Base-by-base conservation (phyloP, 2,888 invertebrate genomes). In the Hyposoter dolosus region DNA sequence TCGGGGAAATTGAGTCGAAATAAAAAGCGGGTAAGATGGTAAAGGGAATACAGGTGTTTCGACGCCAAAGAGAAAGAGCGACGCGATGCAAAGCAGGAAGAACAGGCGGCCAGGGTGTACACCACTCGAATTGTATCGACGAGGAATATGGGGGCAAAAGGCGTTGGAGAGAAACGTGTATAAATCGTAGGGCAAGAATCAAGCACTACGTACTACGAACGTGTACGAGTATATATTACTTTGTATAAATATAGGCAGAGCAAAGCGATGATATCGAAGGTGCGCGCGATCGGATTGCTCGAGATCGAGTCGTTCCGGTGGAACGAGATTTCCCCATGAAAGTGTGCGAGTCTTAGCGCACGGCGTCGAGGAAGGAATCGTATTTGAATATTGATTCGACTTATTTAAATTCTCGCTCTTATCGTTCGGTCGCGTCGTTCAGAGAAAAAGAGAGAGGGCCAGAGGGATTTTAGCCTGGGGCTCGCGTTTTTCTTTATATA, bases 321-420 rank as follows among this genome's bases (percentile, higher is more conserved):
- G 85, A 82, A 83, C 75, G 84, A 83, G 85, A 85, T 88, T 80
- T 83, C 81, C 63, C 87, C 85, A 89, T 89, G 90, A 89, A 79
- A 83, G 87, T 85, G 85, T 66, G 85, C 88, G 86, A 91, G 93
- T 47, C 45, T 60, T 63, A 50, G 40, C 4, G 35, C 65, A 23
- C 6, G 19, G 72, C 15, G 84, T 74, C 43, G 71, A 83, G 79
- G 68, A 72, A 84, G 90, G 90, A 91, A 90, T 89, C 86, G 92
- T 92, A 93, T 93, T 93, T 93, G 92, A 94, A 94, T 94, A 94
- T 94, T 94, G 94, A 94, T 94, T 93, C 93, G 93, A 91, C 92
- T 94, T 93, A 94, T 94, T 94, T 93, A 93, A 94, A 94, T 94
- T 93, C 89, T 84, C 82, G 78, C 47, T 83, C 88, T 88, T 90